Evolutionary conservation across 2,888 invertebrate genomes (phyloP).

Genomic region (Hemaris fuciformis): DNA sequence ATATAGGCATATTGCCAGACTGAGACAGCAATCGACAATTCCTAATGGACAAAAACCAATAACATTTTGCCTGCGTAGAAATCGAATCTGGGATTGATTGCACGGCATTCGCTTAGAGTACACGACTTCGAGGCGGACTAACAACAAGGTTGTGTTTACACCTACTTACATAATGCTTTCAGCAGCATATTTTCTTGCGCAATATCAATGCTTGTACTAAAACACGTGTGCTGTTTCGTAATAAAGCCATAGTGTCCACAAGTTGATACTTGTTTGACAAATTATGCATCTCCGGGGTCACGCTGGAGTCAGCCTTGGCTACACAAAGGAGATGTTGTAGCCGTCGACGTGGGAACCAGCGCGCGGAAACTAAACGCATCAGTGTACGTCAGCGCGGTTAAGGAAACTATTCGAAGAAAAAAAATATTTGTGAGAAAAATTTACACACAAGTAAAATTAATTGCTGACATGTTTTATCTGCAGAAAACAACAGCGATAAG

Average conservation of each 20-base stretch:
- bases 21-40: too few species aligned
- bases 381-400: neutral
- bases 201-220: neutral
- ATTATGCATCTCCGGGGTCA: slow-evolving; percentile 20
- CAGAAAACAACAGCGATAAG: too few species aligned
- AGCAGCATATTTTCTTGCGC: neutral
- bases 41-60: too few species aligned
- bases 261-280: neutral
- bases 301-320: slow-evolving; percentile 20
- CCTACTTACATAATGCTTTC: neutral
- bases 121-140: too few species aligned
- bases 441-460: too few species aligned
- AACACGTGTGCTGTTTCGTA: neutral
- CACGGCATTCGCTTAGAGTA: too few species aligned
- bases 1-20: too few species aligned
- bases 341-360: slow-evolving; percentile 25
- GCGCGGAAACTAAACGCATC: slow-evolving; percentile 19
- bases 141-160: neutral
- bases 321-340: slow-evolving; percentile 27
- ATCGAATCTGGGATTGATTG: too few species aligned
- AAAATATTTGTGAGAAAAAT: neutral
- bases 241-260: neutral
- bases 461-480: too few species aligned
- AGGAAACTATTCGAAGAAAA: neutral
- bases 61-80: too few species aligned